These are phyloP conservation scores for Congeria kusceri DNA, from an alignment of 2,888 invertebrate species.

Conservation along the genomic window DNA sequence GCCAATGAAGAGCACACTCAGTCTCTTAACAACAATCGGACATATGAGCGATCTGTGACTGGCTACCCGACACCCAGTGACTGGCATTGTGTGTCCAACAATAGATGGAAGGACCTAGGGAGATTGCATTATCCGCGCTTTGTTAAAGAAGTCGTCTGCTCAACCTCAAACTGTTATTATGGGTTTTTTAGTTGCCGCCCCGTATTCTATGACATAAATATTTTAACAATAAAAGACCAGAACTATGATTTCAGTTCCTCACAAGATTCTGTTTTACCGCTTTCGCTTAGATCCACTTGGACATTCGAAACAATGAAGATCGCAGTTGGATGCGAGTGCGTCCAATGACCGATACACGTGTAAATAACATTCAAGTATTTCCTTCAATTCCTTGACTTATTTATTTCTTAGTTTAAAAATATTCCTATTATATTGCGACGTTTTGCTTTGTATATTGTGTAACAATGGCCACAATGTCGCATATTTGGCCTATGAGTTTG, in stretches of 20 bases:
- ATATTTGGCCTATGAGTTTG: no score
- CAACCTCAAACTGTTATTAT: not conserved
- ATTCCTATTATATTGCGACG: no score
- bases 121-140: slow-evolving; percentile 1
- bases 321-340: not conserved
- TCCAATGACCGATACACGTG: not conserved
- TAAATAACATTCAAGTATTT: no score
- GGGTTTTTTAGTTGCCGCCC: not conserved
- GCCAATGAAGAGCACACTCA: no score
- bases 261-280: not conserved
- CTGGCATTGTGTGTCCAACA: not conserved
- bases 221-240: not conserved
- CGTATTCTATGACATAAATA: not conserved
- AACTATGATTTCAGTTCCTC: no score
- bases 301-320: not conserved
- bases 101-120: slow-evolving; percentile 1
- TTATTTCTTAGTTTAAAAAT: no score
- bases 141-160: not conserved
- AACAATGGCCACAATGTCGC: no score
- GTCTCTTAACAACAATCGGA: no score
- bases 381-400: no score
- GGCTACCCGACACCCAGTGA: not conserved
- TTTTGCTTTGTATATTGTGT: no score
- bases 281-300: not conserved
- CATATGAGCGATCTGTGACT: no score